Conservation (phyloP, 2,888 invertebrate genomes). For the Epinotia bilunana region DNA sequence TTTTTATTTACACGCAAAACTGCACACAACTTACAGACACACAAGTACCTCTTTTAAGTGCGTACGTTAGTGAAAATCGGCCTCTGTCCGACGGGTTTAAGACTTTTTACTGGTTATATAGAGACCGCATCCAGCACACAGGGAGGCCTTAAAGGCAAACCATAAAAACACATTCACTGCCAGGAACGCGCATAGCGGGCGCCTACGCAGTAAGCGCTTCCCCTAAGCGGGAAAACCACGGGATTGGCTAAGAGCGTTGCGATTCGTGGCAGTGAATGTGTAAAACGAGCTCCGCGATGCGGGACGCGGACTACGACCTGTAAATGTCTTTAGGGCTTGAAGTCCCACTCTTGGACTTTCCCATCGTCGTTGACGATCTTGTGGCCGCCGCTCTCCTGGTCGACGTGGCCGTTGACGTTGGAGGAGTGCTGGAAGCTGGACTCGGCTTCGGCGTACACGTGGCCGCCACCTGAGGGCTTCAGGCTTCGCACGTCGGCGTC, state of each 20-base stretch:
- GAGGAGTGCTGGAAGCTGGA: constrained; percentile 85
- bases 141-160: no score
- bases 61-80: constrained; percentile 17
- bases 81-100: constrained; percentile 11
- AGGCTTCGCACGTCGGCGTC: constrained; percentile 55
- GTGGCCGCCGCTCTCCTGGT: constrained; percentile 84
- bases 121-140: no score
- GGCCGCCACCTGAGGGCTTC: constrained; percentile 60
- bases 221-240: no score
- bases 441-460: constrained; percentile 85
- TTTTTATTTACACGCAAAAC: constrained; percentile 5
- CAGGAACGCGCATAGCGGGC: no score
- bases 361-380: constrained; percentile 90
- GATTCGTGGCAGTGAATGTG: no score
- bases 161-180: no score
- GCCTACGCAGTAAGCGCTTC: no score
- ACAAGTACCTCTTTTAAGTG: neutral
- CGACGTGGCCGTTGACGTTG: constrained; percentile 85
- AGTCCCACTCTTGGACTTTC: constrained; percentile 84
- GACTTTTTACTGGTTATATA: constrained; percentile 47
- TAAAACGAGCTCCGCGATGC: no score
- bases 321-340: constrained; percentile 50
- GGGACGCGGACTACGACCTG: no score
- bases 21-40: neutral
- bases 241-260: no score